phyloP scores from a whole-genome alignment of 2,113 vertebrate species.

The Furnarius figulus region DNA sequence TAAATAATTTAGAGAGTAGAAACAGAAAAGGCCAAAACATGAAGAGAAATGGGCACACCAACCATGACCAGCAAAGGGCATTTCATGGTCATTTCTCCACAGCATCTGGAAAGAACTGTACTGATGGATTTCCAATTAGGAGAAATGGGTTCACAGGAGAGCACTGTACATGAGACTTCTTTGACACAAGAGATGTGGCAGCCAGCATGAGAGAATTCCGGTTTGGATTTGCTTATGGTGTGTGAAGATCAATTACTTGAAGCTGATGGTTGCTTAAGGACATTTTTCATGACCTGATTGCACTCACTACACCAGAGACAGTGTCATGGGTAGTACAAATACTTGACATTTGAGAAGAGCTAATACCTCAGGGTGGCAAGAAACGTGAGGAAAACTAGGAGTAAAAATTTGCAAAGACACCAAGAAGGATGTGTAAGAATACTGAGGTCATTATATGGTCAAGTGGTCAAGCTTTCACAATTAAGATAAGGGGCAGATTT shows the following conservation, averaged over 20 bases:
- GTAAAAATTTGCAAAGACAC: conserved; percentile 6
- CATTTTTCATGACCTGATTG: neutral
- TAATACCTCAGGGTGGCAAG: neutral
- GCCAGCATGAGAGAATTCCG: neutral
- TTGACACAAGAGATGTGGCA: neutral
- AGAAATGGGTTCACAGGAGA: neutral
- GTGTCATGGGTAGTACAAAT: rapidly evolving
- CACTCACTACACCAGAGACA: neutral
- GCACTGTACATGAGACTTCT: neutral
- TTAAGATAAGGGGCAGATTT: neutral
- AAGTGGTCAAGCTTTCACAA: neutral
- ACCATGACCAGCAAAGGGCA: neutral
- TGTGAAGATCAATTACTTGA: neutral
- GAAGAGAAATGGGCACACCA: neutral
- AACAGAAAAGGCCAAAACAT: neutral
- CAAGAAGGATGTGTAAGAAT: neutral
- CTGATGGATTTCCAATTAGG: neutral
- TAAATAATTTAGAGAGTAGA: neutral
- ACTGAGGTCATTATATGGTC: neutral
- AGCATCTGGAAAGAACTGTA: neutral
- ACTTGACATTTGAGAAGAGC: neutral
- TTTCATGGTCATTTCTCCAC: neutral
- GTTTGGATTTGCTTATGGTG: neutral
- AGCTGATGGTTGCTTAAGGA: neutral
- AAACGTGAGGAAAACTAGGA: conserved; percentile 7